Percentiles rank a stretch among this genome's conserved stretches.
Conservation (phyloP, 2,113 vertebrate genomes). For the Chionis minor region DNA sequence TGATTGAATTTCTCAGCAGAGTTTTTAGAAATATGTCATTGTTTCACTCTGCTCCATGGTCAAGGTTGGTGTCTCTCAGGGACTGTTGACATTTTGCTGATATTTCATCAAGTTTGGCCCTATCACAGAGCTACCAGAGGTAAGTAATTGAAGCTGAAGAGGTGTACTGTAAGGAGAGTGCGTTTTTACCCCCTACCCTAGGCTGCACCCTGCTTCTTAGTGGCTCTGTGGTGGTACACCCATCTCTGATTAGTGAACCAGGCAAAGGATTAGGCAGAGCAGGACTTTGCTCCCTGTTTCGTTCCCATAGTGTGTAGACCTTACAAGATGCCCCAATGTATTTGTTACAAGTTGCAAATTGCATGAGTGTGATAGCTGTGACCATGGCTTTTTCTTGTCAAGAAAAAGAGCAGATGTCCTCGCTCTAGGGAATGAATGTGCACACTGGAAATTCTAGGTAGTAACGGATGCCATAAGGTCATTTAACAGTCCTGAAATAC, state of each 20-base stretch:
- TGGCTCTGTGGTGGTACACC: background rate
- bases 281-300: background rate
- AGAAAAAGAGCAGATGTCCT: background rate
- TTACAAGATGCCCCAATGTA: background rate
- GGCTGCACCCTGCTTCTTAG: background rate
- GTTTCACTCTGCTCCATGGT: background rate
- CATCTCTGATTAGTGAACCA: background rate
- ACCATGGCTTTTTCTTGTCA: background rate
- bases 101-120: background rate
- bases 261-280: background rate
- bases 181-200: background rate
- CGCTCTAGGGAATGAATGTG: background rate
- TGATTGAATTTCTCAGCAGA: background rate
- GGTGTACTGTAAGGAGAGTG: background rate
- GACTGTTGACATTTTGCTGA: constrained; percentile 27
- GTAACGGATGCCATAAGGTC: background rate
- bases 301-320: background rate
- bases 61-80: background rate
- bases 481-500: background rate
- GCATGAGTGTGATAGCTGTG: background rate
- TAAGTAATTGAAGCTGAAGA: background rate
- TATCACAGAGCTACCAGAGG: background rate
- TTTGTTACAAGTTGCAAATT: background rate
- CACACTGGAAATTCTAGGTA: background rate
- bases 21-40: constrained; percentile 3